Base-by-base conservation (phyloP, 2,797 vertebrate genomes). In the Pangasius macronema region DNA sequence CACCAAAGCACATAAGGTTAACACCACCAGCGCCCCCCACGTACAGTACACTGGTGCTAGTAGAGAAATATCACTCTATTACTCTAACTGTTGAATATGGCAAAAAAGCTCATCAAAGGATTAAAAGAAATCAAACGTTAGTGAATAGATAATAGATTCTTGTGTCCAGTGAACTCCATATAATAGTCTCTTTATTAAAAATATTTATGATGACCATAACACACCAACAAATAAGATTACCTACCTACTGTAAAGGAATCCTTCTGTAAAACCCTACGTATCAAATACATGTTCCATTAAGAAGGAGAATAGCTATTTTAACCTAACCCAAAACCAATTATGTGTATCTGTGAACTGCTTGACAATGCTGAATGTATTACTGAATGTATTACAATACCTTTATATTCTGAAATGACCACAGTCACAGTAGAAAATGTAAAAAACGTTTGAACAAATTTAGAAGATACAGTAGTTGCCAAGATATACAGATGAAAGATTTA, bases 1-100 rank as follows among this genome's bases (percentile, higher is more conserved):
- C 90, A 90, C 91, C 90, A 89, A 53, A 85, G 49, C 11, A 30
- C 75, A 82, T 49, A 83, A 83, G 30, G 80, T 87, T 76, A 87
- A 87, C 18, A 83, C 85, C 88, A 85, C 86, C 67, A 89, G 68
- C 72, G 5, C n/a, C 42, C 76, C 18, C 30, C 18, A 14, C 24
- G 6, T 72, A 81, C 18, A 70, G 53, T 6, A 67, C 70, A 80
- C 55, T 27, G 80, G 16, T 63, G 33, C 76, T 18, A 39, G 61
- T 8, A 36, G 30, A 53, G 0, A 68, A 77, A 86, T 36, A 65
- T 11, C 7, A 77, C 30, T 51, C 61, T 67, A 33, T 79, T 39
- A 46, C 24, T 22, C 2, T 20, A 73, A 85, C 11, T 30, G 42
- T 14, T 53, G 3, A 53, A 53, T 33, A 53, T 33, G 42, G 33